A percentile compares a stretch with the other conserved stretches of the same genome.
These are phyloP conservation scores for Polypterus senegalus DNA, from an alignment of 2,113 vertebrate genomes.

Conservation along the genomic window DNA sequence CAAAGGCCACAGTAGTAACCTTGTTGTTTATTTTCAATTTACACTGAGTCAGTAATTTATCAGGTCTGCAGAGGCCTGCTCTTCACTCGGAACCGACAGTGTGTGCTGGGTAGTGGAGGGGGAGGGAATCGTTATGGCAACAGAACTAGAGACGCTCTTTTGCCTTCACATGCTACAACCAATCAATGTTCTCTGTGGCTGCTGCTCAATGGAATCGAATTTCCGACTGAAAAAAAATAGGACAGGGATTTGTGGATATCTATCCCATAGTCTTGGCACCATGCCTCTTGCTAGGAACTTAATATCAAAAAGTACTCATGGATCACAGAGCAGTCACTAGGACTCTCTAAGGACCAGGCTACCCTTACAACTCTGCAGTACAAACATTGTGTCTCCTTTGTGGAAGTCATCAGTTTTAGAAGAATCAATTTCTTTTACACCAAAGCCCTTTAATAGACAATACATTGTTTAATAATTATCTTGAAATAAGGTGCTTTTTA, in stretches of 20 bases:
- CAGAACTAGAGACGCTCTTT: conserved; percentile 16
- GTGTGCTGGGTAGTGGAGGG: conserved; percentile 8
- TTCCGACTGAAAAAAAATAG: conserved; percentile 48
- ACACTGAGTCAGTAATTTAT: conserved; percentile 59
- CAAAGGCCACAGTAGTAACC: conserved; percentile 37
- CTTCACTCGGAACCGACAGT: conserved; percentile 27
- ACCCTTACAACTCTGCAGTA: background rate
- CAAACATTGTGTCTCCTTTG: background rate
- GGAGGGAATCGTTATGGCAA: conserved; percentile 7
- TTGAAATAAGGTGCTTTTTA: background rate
- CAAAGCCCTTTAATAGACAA: background rate
- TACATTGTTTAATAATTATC: conserved; percentile 14
- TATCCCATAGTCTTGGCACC: conserved; percentile 43
- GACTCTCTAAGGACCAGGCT: conserved; percentile 2
- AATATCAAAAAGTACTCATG: conserved; percentile 20
- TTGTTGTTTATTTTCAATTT: conserved; percentile 59
- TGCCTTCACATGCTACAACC: conserved; percentile 16
- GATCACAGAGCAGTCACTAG: conserved; percentile 15
- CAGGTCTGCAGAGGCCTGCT: conserved; percentile 25
- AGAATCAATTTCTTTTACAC: background rate
- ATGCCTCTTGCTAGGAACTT: conserved; percentile 31
- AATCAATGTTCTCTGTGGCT: conserved; percentile 34
- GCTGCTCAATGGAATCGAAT: conserved; percentile 37
- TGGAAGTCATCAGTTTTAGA: background rate
- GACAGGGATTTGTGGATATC: conserved; percentile 52